Percentiles rank a stretch among this genome's conserved stretches.
phyloP scores from a whole-genome alignment of 2,113 vertebrate genomes.

The Sylvia atricapilla region DNA sequence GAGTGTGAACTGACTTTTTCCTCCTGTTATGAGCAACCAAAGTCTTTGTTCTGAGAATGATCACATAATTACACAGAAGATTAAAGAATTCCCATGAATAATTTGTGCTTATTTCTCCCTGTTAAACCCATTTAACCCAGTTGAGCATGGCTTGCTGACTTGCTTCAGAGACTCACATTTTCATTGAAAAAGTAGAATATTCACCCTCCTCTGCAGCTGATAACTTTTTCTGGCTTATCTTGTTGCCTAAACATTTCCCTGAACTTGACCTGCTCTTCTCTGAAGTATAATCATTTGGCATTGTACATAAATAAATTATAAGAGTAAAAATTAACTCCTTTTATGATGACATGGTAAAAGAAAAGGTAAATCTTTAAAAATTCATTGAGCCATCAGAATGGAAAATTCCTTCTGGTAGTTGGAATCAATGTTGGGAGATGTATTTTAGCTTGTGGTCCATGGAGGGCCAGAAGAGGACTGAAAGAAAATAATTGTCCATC shows the following conservation, averaged over 20 bases:
- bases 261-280: background rate
- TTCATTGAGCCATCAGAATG: background rate
- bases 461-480: background rate
- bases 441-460: background rate
- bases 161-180: background rate
- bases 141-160: background rate
- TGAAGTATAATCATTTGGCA: background rate
- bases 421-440: background rate
- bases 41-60: slow-evolving; percentile 49
- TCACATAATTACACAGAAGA: slow-evolving; percentile 47
- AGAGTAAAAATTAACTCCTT: background rate
- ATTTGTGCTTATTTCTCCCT: slow-evolving; percentile 33
- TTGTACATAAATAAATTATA: background rate
- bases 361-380: background rate
- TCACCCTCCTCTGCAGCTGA: background rate
- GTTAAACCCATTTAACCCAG: slow-evolving; percentile 32
- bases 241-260: background rate
- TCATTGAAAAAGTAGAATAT: background rate
- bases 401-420: background rate
- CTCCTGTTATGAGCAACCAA: slow-evolving; percentile 19
- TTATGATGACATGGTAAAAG: background rate
- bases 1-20: background rate
- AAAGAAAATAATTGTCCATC: background rate
- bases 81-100: slow-evolving; percentile 53
- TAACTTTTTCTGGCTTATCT: background rate